A percentile compares a stretch with the other conserved stretches of the same genome.
These are phyloP conservation scores for Lamprologus callipterus DNA, from an alignment of 2,113 vertebrate genomes.

Conservation along the genomic window DNA sequence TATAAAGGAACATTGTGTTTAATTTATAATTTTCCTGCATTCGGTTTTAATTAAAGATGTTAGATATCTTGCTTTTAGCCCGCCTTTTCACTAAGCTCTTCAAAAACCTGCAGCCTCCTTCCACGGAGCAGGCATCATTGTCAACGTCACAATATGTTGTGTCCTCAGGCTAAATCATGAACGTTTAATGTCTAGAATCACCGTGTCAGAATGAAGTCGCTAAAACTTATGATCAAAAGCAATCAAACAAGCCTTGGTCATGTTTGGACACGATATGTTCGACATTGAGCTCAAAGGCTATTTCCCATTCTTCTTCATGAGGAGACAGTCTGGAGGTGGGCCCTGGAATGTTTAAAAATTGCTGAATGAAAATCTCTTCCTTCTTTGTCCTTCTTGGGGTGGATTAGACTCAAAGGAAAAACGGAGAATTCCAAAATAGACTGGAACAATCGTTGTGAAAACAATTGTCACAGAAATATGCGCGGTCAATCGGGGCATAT, in stretches of 20 bases:
- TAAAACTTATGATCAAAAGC: neutral
- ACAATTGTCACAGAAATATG: slow-evolving; percentile 59
- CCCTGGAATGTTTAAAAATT: slow-evolving; percentile 18
- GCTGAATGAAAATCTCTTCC: neutral
- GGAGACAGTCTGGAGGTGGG: neutral
- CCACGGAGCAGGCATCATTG: neutral
- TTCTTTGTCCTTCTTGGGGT: slow-evolving; percentile 22
- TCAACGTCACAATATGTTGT: neutral
- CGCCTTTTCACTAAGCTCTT: neutral
- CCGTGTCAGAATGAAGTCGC: neutral
- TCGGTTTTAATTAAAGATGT: slow-evolving; percentile 4
- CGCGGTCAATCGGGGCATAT: slow-evolving; percentile 7
- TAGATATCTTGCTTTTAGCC: neutral
- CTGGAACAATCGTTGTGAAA: slow-evolving; percentile 52
- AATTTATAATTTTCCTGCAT: neutral
- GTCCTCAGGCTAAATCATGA: neutral
- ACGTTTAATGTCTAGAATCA: neutral
- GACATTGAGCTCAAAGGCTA: neutral
- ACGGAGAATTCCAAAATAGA: slow-evolving; percentile 47
- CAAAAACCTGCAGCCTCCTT: neutral
- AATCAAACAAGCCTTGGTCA: neutral
- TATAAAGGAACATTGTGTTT: neutral
- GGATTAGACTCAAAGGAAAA: slow-evolving; percentile 35
- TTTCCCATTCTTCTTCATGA: neutral
- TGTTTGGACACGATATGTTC: neutral